Percentiles rank a stretch among this genome's conserved stretches.
Evolutionary conservation across 2,113 vertebrate genomes (phyloP).

Genomic region (Prionailurus bengalensis): DNA sequence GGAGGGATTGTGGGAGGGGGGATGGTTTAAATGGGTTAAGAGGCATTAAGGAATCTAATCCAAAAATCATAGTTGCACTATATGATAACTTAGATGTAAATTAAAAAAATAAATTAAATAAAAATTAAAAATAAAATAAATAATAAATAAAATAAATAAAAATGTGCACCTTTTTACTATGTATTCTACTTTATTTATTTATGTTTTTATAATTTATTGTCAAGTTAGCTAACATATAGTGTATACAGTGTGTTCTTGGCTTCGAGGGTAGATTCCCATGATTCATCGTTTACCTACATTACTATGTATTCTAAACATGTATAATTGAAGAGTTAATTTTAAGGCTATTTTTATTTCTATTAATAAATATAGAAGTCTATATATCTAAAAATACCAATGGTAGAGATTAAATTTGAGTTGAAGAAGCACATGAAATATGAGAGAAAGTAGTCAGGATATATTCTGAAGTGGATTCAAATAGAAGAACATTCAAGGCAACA

Average conservation of each 20-base stretch:
- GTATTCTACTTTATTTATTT: not conserved
- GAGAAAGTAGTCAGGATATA: not conserved
- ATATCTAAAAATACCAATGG: not conserved
- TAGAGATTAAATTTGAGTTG: not conserved
- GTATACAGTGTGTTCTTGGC: no score
- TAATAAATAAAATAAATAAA: not conserved
- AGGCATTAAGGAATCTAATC: no score
- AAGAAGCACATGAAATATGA: not conserved
- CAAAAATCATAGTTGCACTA: no score
- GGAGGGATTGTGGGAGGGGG: no score
- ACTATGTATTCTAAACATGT: not conserved
- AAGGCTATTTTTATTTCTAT: conserved; percentile 5
- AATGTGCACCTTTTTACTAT: not conserved
- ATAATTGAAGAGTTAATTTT: not conserved
- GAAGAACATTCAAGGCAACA: not conserved
- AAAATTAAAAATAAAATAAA: no score
- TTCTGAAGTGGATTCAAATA: not conserved
- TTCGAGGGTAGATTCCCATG: no score
- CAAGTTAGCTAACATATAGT: no score
- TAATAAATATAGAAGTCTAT: conserved; percentile 30
- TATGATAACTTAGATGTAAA: no score
- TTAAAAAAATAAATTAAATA: no score
- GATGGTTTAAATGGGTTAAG: no score
- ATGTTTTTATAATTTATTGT: no score
- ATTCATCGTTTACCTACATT: not conserved